Percentiles rank a stretch among this genome's conserved stretches.
phyloP scores from a whole-genome alignment of 2,888 invertebrate species.

The Caradrina clavipalpis region DNA sequence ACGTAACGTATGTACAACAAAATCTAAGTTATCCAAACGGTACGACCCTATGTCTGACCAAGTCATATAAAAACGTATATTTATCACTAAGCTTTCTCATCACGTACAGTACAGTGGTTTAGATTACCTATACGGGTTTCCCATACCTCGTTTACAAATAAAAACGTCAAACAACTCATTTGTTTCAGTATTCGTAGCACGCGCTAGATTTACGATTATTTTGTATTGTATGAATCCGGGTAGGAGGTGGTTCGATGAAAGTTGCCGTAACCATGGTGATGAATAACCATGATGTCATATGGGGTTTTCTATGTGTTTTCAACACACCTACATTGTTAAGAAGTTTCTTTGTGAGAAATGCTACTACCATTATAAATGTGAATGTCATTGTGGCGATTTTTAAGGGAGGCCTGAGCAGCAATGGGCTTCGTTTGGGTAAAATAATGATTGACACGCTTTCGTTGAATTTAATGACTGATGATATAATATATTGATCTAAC shows the following conservation, averaged over 20 bases:
- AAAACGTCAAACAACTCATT: conserved; percentile 71
- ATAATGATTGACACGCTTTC: too few species aligned
- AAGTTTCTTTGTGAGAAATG: neutral
- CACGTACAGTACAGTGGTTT: conserved; percentile 85
- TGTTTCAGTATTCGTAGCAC: conserved; percentile 77
- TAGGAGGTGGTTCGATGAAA: conserved; percentile 61
- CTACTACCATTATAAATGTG: too few species aligned
- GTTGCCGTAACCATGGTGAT: conserved; percentile 25
- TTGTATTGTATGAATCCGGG: conserved; percentile 73
- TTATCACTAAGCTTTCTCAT: conserved; percentile 79
- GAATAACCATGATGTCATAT: conserved; percentile 46
- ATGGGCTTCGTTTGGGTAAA: too few species aligned
- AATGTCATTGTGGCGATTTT: too few species aligned
- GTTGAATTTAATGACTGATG: too few species aligned
- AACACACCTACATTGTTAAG: neutral
- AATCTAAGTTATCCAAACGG: neutral
- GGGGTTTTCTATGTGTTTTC: conserved; percentile 13
- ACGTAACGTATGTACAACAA: too few species aligned
- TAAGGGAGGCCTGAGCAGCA: too few species aligned
- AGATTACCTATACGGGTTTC: conserved; percentile 84
- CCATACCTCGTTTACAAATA: conserved; percentile 71
- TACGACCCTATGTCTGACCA: conserved; percentile 9
- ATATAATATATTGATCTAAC: too few species aligned
- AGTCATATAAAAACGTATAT: conserved; percentile 38
- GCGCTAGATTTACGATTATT: conserved; percentile 84